Percentiles rank a stretch among this genome's conserved stretches.
Evolutionary conservation across 2,888 invertebrate genomes (phyloP).

Genomic region (Pollenia griseotomentosa): DNA sequence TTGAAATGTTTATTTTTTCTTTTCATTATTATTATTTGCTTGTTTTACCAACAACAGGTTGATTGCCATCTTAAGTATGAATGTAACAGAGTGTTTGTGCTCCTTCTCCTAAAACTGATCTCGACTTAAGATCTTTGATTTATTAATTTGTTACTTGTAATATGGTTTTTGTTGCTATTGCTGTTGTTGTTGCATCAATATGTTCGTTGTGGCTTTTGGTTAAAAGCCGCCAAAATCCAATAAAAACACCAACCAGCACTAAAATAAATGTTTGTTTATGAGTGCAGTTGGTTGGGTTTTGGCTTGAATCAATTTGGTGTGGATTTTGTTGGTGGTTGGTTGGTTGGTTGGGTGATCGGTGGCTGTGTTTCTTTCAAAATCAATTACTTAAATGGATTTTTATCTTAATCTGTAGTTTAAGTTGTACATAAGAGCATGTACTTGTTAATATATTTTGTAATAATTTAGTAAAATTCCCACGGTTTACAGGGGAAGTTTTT

Average conservation of each 20-base stretch:
- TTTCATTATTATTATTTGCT: slow-evolving; percentile 23
- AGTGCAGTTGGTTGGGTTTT: slow-evolving; percentile 7
- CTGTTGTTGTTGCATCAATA: slow-evolving; percentile 39
- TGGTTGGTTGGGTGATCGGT: slow-evolving; percentile 10
- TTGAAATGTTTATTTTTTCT: slow-evolving; percentile 27
- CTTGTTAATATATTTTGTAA: background rate
- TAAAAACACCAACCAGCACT: background rate
- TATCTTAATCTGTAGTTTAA: slow-evolving; percentile 61
- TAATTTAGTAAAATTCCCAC: slow-evolving; percentile 37
- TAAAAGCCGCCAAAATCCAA: slow-evolving; percentile 62
- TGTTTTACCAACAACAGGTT: slow-evolving; percentile 62
- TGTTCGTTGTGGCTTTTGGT: slow-evolving; percentile 40
- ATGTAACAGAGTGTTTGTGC: background rate
- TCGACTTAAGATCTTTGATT: slow-evolving; percentile 70
- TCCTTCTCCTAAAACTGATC: slow-evolving; percentile 58
- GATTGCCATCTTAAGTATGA: slow-evolving; percentile 69
- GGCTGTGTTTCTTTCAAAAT: slow-evolving; percentile 53
- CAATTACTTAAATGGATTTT: slow-evolving; percentile 55
- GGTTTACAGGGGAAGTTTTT: background rate
- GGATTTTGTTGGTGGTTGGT: slow-evolving; percentile 21
- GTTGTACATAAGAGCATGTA: slow-evolving; percentile 2
- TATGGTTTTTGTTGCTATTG: slow-evolving; percentile 15
- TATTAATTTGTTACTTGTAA: slow-evolving; percentile 71
- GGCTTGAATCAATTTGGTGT: slow-evolving; percentile 15
- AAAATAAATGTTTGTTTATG: slow-evolving; percentile 31